Percentiles rank a stretch among this genome's conserved stretches.
Conservation (phyloP, 2,888 invertebrate genomes). For the Cecidostiba fungosa region DNA sequence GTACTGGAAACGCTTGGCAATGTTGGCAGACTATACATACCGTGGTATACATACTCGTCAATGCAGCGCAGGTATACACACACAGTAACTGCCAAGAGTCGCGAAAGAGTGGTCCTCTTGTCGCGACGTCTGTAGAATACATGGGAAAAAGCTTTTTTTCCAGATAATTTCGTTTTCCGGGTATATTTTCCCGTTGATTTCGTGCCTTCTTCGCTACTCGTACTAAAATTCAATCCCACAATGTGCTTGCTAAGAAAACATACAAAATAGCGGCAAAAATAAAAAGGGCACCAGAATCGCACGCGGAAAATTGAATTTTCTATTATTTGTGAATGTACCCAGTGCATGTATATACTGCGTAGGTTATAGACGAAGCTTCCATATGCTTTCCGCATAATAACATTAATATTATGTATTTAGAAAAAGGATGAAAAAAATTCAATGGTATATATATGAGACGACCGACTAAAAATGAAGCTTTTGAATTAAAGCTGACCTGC, state of each 20-base stretch:
- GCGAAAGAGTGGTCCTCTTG: background rate
- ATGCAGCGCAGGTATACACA: background rate
- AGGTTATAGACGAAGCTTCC: background rate
- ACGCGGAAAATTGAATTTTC: constrained; percentile 44
- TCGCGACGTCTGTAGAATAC: too few species aligned
- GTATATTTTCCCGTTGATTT: constrained; percentile 25
- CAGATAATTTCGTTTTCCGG: constrained; percentile 44
- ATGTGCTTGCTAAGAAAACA: background rate
- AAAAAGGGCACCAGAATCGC: background rate
- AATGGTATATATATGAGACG: too few species aligned
- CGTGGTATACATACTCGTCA: constrained; percentile 9
- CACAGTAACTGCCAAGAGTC: constrained; percentile 34
- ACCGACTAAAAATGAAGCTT: too few species aligned
- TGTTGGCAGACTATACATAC: too few species aligned
- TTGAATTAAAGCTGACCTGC: too few species aligned
- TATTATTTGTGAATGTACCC: constrained; percentile 21
- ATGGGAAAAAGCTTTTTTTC: constrained; percentile 41
- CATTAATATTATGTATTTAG: too few species aligned
- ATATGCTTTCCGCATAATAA: too few species aligned
- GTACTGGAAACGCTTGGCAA: constrained; percentile 43
- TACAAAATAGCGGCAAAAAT: background rate
- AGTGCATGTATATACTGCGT: background rate
- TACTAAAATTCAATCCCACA: too few species aligned
- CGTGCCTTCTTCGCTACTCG: too few species aligned
- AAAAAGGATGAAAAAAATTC: too few species aligned